Percentiles rank a stretch among this genome's conserved stretches.
phyloP scores from a whole-genome alignment of 2,888 invertebrate genomes.

The Standfussiana lucernea region DNA sequence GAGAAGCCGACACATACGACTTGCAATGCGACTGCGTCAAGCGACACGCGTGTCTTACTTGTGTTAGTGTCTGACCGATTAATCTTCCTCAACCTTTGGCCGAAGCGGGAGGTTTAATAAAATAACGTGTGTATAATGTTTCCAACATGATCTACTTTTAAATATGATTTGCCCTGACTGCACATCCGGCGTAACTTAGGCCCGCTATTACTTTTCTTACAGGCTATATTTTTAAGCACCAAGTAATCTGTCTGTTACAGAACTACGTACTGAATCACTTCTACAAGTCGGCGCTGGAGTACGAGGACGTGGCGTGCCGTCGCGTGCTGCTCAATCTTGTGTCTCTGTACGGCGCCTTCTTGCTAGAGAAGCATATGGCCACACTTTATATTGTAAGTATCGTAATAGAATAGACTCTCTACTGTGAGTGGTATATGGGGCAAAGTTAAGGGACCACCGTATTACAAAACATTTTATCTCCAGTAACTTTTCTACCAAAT shows the following conservation, averaged over 20 bases:
- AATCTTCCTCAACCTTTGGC: too few species aligned
- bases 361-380: constrained; percentile 94
- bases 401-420: not conserved
- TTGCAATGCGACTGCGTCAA: too few species aligned
- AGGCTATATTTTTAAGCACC: not conserved
- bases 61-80: too few species aligned
- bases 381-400: constrained; percentile 92
- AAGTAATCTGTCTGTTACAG: constrained; percentile 73
- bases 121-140: too few species aligned
- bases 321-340: constrained; percentile 91
- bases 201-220: not conserved
- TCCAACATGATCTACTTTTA: too few species aligned
- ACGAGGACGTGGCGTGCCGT: constrained; percentile 87
- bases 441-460: not conserved
- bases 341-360: constrained; percentile 92
- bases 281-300: constrained; percentile 82
- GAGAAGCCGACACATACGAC: too few species aligned
- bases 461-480: not conserved
- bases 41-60: too few species aligned
- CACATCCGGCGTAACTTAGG: not conserved
- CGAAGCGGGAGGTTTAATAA: too few species aligned
- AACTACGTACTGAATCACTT: constrained; percentile 90
- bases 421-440: not conserved
- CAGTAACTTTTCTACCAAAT: not conserved
- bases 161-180: not conserved